phyloP scores from a whole-genome alignment of 1,140 invertebrate species.

The Philopotamus ludificatus region DNA sequence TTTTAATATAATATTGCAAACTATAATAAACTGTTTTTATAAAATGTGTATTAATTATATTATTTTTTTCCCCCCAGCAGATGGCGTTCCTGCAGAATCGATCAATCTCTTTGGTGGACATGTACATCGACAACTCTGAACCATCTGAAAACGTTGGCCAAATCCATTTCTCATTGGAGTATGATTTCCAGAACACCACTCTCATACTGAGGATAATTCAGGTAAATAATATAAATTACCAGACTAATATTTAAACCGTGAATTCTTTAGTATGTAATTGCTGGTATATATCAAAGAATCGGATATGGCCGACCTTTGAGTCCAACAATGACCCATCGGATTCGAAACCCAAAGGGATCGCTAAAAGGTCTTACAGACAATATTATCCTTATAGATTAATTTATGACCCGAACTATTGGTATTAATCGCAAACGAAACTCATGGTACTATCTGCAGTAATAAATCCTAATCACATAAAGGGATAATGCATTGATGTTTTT shows the following conservation, averaged over 20 bases:
- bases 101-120: constrained; percentile 89
- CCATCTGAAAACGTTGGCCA: constrained; percentile 89
- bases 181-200: constrained; percentile 93
- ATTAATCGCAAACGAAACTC: too few relatives aligned
- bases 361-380: not conserved
- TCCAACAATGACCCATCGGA: not conserved
- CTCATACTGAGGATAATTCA: constrained; percentile 89
- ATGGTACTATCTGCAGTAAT: too few relatives aligned
- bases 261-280: too few relatives aligned
- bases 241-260: too few relatives aligned
- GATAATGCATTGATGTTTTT: too few relatives aligned
- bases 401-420: not conserved
- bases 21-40: too few relatives aligned
- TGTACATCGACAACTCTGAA: constrained; percentile 92
- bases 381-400: not conserved
- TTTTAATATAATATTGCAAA: too few relatives aligned
- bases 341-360: not conserved
- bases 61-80: constrained; percentile 44
- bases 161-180: constrained; percentile 93
- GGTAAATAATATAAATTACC: constrained; percentile 56
- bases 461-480: too few relatives aligned
- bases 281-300: too few relatives aligned
- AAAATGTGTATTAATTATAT: too few relatives aligned
- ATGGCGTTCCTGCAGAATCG: constrained; percentile 80
- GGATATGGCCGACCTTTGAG: not conserved